These are phyloP conservation scores for Sinelater perroti DNA, from an alignment of 2,888 invertebrate genomes.

Conservation along the genomic window DNA sequence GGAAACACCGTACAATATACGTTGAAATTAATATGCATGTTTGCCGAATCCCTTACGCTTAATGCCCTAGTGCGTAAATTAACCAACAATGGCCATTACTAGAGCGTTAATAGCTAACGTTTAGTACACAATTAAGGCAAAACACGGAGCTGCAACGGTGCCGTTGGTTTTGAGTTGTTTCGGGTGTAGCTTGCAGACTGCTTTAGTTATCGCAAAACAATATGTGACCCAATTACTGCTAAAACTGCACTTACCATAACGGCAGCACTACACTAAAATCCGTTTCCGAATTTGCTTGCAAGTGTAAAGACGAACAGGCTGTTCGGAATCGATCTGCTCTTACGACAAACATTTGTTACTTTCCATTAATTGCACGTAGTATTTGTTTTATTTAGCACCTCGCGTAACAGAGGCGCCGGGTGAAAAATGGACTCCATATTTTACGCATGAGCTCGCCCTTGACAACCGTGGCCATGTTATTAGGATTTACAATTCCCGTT, in stretches of 20 bases:
- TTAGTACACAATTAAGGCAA: slow-evolving; percentile 13
- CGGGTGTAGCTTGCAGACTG: neutral
- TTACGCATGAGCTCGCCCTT: slow-evolving; percentile 32
- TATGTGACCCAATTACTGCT: too few relatives aligned
- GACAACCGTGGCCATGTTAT: slow-evolving; percentile 30
- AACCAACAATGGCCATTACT: slow-evolving; percentile 19
- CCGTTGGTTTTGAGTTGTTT: slow-evolving; percentile 3
- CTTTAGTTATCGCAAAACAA: neutral
- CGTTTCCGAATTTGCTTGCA: neutral
- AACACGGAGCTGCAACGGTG: neutral
- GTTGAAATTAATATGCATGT: slow-evolving; percentile 19
- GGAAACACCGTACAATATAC: slow-evolving; percentile 8
- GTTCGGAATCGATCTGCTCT: slow-evolving; percentile 20
- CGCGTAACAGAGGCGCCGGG: slow-evolving; percentile 21
- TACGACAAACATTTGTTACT: slow-evolving; percentile 26
- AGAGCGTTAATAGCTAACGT: slow-evolving; percentile 17
- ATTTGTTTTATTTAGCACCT: slow-evolving; percentile 34
- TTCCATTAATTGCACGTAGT: slow-evolving; percentile 27
- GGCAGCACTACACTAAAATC: neutral
- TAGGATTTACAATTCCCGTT: slow-evolving; percentile 36
- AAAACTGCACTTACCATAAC: neutral
- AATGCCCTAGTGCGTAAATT: slow-evolving; percentile 20
- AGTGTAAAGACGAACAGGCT: neutral
- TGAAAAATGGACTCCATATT: slow-evolving; percentile 38
- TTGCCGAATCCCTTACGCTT: slow-evolving; percentile 19